Percentiles rank a stretch among this genome's conserved stretches.
phyloP scores from a whole-genome alignment of 2,113 vertebrate species.

The Taxidea taxus region DNA sequence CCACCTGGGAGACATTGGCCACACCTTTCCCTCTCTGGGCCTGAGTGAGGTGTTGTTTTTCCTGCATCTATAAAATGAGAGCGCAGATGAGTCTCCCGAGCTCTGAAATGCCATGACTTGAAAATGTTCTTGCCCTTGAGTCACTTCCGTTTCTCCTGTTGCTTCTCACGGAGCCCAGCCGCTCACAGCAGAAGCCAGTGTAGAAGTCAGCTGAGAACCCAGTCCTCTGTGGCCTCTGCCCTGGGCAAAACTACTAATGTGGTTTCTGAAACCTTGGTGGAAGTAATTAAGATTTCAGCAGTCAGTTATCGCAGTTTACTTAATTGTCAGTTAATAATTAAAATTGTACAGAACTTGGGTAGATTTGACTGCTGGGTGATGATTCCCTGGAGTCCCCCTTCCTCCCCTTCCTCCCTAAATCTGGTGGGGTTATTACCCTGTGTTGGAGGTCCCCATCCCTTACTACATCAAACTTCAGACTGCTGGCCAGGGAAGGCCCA shows the following conservation, averaged over 20 bases:
- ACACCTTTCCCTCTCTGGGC: not conserved
- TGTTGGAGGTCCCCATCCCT: rapidly evolving
- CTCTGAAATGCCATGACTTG: not conserved
- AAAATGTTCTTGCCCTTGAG: not conserved
- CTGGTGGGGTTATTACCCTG: not conserved
- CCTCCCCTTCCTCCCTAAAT: not conserved
- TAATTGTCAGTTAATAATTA: slow-evolving; percentile 38
- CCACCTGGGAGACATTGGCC: not conserved
- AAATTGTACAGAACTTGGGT: not conserved
- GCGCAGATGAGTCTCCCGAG: not conserved
- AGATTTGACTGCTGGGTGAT: not conserved
- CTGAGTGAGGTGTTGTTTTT: not conserved
- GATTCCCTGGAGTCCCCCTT: not conserved
- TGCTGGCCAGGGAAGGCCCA: not conserved
- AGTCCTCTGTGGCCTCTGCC: not conserved
- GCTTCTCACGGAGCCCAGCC: not conserved
- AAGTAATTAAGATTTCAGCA: slow-evolving; percentile 15
- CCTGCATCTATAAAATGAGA: not conserved
- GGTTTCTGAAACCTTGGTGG: rapidly evolving
- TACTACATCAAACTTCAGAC: not conserved
- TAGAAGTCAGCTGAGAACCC: not conserved
- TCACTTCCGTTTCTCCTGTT: not conserved
- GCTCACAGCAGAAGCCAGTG: not conserved
- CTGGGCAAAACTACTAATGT: not conserved
- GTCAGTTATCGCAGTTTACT: not conserved